Percentiles rank a stretch among this genome's conserved stretches.
These are phyloP conservation scores for Gari tellinella DNA, from an alignment of 2,888 invertebrate genomes.

Conservation along the genomic window DNA sequence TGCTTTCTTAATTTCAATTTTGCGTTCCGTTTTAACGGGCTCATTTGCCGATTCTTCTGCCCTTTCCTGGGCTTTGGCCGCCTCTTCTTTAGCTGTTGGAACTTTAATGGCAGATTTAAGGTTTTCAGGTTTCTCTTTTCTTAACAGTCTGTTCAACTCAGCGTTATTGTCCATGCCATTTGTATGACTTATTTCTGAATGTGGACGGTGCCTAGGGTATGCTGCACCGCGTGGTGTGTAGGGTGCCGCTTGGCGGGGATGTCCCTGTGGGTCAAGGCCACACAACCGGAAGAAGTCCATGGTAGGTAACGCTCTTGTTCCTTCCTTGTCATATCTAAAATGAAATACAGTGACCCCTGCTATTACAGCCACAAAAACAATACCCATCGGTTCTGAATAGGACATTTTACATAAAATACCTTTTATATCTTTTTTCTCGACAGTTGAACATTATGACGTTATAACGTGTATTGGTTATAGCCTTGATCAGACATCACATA, in stretches of 20 bases:
- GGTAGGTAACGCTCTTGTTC: constrained; percentile 65
- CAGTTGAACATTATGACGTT: too few relatives aligned
- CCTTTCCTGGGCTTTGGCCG: constrained; percentile 10
- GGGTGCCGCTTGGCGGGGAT: constrained; percentile 53
- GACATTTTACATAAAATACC: too few relatives aligned
- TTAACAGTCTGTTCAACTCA: constrained; percentile 51
- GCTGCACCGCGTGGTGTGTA: constrained; percentile 62
- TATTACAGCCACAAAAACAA: too few relatives aligned
- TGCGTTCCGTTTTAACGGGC: constrained; percentile 13
- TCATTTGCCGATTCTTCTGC: constrained; percentile 6
- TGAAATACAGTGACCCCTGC: too few relatives aligned
- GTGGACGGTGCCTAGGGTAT: constrained; percentile 49
- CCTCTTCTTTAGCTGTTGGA: constrained; percentile 34
- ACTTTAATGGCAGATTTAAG: constrained; percentile 23
- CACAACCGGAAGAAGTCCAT: constrained; percentile 63
- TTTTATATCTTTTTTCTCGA: too few relatives aligned
- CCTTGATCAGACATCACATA: too few relatives aligned
- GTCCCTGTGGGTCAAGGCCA: constrained; percentile 65
- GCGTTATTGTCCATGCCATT: constrained; percentile 34
- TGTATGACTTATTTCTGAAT: constrained; percentile 59
- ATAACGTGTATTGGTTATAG: too few relatives aligned
- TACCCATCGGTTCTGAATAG: too few relatives aligned
- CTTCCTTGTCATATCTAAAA: constrained; percentile 72
- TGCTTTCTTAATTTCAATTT: constrained; percentile 36
- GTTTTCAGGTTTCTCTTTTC: constrained; percentile 27